Conservation (phyloP, 2,888 invertebrate species). For the Eilema sororculum region DNA sequence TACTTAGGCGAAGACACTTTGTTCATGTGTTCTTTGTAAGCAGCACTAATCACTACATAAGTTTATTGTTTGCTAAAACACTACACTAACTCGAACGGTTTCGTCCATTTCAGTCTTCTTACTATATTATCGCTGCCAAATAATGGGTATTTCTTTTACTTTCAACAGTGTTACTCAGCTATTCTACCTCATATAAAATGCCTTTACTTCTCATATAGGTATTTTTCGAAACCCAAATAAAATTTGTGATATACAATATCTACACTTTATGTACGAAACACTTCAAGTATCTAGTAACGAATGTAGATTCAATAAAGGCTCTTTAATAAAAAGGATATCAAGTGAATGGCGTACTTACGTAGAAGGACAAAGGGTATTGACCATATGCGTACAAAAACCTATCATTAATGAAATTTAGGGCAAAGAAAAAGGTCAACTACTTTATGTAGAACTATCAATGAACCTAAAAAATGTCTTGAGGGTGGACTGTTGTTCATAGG, state of each 20-base stretch:
- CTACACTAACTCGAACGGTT: too few species aligned
- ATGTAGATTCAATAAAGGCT: background rate
- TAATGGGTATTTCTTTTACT: too few species aligned
- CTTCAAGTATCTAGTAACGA: conserved; percentile 1
- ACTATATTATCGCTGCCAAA: too few species aligned
- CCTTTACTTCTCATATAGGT: background rate
- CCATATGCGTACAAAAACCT: background rate
- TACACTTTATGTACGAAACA: background rate
- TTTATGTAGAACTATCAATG: background rate
- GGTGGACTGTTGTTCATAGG: background rate
- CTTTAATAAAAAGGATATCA: conserved; percentile 1
- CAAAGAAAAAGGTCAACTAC: background rate
- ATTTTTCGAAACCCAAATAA: background rate
- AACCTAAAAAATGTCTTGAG: background rate
- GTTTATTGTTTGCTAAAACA: too few species aligned
- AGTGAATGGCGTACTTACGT: background rate
- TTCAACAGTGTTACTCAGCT: too few species aligned
- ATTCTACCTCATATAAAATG: too few species aligned
- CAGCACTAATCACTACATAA: too few species aligned
- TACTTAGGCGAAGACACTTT: too few species aligned
- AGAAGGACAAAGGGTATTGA: background rate
- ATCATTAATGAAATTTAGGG: conserved; percentile 2
- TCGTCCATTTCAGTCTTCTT: too few species aligned
- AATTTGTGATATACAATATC: background rate
- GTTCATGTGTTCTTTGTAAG: too few species aligned